Percentiles rank a stretch among this genome's conserved stretches.
Evolutionary conservation across 2,113 vertebrate genomes (phyloP).

Genomic region (Diadophis punctatus): DNA sequence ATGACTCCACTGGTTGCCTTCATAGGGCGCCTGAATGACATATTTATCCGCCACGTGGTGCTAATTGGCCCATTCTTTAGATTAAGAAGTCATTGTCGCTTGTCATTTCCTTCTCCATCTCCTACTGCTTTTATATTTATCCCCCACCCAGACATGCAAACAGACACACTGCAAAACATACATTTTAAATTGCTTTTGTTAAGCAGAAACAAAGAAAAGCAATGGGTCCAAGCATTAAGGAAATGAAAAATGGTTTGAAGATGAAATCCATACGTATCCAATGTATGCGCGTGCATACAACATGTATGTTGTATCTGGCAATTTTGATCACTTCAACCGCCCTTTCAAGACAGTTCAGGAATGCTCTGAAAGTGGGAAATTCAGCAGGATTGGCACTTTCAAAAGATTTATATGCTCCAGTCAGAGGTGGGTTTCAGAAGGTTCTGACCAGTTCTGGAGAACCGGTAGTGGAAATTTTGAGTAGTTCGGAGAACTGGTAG

Average conservation of each 20-base stretch:
- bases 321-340: too few species aligned
- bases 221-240: background rate
- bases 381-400: background rate
- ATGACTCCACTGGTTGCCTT: slow-evolving; percentile 28
- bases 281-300: background rate
- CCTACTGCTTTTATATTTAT: background rate
- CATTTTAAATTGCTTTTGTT: background rate
- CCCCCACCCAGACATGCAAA: background rate
- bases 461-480: too few species aligned
- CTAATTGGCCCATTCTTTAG: slow-evolving; percentile 27
- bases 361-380: background rate
- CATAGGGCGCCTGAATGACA: slow-evolving; percentile 6
- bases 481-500: too few species aligned
- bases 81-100: slow-evolving; percentile 11
- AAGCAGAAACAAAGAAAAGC: background rate
- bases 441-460: too few species aligned
- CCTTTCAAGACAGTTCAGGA: background rate
- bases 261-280: background rate
- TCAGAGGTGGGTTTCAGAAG: too few species aligned
- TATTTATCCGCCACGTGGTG: slow-evolving; percentile 20
- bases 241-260: background rate
- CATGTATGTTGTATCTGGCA: background rate
- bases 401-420: background rate
- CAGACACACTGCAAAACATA: background rate
- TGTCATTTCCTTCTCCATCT: background rate